Evolutionary conservation across 2,888 invertebrate genomes (phyloP).

Genomic region (Melinopterus prodromus): DNA sequence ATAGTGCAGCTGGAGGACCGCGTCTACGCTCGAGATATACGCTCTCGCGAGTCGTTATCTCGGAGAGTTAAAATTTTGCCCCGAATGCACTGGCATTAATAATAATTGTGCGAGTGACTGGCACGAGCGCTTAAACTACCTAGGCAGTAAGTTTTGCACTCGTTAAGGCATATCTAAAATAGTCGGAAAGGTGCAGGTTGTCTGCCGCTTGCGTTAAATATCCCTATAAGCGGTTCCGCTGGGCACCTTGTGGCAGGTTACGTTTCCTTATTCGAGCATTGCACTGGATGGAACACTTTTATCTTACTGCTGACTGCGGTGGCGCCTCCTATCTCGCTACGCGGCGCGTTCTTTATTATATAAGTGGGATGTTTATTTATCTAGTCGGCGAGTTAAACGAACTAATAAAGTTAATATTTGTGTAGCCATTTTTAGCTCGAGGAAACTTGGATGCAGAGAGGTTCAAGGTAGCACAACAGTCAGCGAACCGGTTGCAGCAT

Average conservation of each 20-base stretch:
- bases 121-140: not conserved
- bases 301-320: not conserved
- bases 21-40: not conserved
- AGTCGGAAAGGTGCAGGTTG: not conserved
- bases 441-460: too few species aligned
- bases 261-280: not conserved
- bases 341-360: not conserved
- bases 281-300: not conserved
- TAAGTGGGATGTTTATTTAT: not conserved
- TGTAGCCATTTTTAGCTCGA: not conserved
- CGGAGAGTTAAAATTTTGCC: not conserved
- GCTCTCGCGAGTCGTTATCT: not conserved
- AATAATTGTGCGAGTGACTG: not conserved
- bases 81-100: not conserved
- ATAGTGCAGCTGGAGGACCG: not conserved
- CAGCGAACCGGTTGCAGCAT: too few species aligned
- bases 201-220: not conserved
- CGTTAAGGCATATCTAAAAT: not conserved
- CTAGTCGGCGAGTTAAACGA: not conserved
- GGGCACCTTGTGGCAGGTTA: not conserved
- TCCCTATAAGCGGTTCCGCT: not conserved
- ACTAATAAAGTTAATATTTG: slow-evolving; percentile 4
- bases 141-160: too few species aligned
- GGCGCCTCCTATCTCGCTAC: not conserved
- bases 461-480: too few species aligned